Conservation (phyloP, 2,797 vertebrate species). For the Ceryle rudis region DNA sequence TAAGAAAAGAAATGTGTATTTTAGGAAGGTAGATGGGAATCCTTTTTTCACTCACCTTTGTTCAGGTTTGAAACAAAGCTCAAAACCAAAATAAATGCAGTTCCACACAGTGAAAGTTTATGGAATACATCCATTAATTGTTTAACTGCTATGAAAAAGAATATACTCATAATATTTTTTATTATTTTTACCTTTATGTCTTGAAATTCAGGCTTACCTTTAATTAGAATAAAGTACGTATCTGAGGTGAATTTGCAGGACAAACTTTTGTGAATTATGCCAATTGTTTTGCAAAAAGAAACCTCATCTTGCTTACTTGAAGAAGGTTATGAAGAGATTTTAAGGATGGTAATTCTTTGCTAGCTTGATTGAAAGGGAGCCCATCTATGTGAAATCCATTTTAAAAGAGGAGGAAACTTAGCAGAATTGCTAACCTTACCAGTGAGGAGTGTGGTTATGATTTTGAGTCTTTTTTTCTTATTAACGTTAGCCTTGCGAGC, state of each 20-base stretch:
- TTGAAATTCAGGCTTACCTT: neutral
- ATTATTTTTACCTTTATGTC: neutral
- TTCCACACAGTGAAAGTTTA: neutral
- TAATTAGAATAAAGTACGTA: neutral
- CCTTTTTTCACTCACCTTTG: neutral
- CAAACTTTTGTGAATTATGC: neutral
- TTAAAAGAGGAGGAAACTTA: neutral
- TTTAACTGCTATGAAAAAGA: neutral
- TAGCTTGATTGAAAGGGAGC: neutral
- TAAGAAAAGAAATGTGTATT: conserved; percentile 63
- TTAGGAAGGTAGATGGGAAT: neutral
- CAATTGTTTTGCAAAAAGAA: neutral
- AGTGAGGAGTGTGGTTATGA: neutral
- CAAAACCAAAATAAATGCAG: neutral
- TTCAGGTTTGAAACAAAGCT: neutral
- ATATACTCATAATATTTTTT: neutral
- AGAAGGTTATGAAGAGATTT: neutral
- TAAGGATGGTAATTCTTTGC: neutral
- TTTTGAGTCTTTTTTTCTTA: neutral
- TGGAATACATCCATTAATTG: neutral
- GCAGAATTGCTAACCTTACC: neutral
- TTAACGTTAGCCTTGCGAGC: neutral
- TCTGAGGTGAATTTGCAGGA: neutral
- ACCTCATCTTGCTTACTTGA: neutral
- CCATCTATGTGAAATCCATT: neutral